Evolutionary conservation across 2,797 vertebrate species (phyloP).

Genomic region (Crypturellus tataupa): DNA sequence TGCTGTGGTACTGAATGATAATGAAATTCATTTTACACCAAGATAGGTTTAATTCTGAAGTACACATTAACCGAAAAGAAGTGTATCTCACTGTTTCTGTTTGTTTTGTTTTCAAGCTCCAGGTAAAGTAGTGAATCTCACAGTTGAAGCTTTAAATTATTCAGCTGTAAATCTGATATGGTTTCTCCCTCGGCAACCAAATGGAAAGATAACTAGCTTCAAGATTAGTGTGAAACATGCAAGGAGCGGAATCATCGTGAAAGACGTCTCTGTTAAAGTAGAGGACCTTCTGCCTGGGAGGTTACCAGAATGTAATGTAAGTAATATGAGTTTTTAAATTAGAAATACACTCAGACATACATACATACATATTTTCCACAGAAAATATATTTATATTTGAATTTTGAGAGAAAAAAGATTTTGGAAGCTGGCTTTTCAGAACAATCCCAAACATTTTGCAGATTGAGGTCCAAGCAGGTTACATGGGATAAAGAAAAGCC

Average conservation of each 20-base stretch:
- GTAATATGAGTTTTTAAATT: constrained; percentile 43
- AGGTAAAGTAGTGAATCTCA: constrained; percentile 94
- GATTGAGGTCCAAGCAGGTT: background rate
- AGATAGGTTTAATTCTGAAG: background rate
- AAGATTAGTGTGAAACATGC: constrained; percentile 93
- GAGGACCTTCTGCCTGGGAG: constrained; percentile 91
- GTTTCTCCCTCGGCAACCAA: constrained; percentile 93
- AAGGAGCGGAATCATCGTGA: constrained; percentile 88
- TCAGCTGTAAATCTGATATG: constrained; percentile 92
- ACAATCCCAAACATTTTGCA: background rate
- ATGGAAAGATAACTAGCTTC: constrained; percentile 97
- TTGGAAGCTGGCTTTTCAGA: background rate
- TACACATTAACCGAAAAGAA: background rate
- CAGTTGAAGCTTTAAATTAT: constrained; percentile 90
- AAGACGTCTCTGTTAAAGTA: constrained; percentile 89
- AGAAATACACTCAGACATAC: background rate
- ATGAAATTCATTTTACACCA: background rate
- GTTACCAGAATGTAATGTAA: constrained; percentile 95
- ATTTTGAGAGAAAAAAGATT: background rate
- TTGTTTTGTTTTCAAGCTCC: constrained; percentile 86
- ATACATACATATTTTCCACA: background rate
- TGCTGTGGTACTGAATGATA: background rate
- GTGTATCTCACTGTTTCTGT: constrained; percentile 9
- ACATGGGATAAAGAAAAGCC: background rate
- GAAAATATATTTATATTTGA: background rate